phyloP scores from a whole-genome alignment of 2,888 invertebrate species.

The Heteropelma amictum region DNA sequence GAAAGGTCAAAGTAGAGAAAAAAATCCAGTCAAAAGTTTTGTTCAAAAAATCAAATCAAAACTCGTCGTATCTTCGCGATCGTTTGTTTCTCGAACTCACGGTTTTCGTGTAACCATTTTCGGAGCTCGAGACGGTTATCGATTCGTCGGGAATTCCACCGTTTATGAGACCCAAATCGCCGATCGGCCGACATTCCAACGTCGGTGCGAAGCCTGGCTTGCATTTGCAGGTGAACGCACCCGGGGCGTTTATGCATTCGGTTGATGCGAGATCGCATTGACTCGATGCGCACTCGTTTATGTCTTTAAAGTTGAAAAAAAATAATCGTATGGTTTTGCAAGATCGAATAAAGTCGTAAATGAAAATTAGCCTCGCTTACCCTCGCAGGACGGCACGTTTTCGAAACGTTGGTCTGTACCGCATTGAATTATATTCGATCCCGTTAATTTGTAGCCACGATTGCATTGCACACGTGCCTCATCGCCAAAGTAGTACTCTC shows the following conservation, averaged over 20 bases:
- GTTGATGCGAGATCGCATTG: conserved; percentile 95
- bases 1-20: not conserved
- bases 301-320: conserved; percentile 80
- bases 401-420: conserved; percentile 91
- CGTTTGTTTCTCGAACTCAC: conserved; percentile 81
- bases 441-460: conserved; percentile 92
- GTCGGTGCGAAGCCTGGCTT: conserved; percentile 90
- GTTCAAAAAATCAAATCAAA: not conserved
- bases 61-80: too few relatives aligned
- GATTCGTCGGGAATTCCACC: conserved; percentile 95
- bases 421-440: conserved; percentile 90
- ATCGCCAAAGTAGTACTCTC: conserved; percentile 90
- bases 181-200: conserved; percentile 93
- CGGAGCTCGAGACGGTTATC: conserved; percentile 90
- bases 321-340: too few relatives aligned
- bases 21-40: not conserved
- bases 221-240: conserved; percentile 94
- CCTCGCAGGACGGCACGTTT: conserved; percentile 91
- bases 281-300: conserved; percentile 93
- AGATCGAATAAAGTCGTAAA: too few relatives aligned
- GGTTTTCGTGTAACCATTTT: conserved; percentile 89
- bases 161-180: conserved; percentile 91
- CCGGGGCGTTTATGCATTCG: conserved; percentile 92
- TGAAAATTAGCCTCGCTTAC: conserved; percentile 68
- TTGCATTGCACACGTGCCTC: conserved; percentile 95